Conservation (phyloP, 2,797 vertebrate genomes). For the Enteromius paludinosus region DNA sequence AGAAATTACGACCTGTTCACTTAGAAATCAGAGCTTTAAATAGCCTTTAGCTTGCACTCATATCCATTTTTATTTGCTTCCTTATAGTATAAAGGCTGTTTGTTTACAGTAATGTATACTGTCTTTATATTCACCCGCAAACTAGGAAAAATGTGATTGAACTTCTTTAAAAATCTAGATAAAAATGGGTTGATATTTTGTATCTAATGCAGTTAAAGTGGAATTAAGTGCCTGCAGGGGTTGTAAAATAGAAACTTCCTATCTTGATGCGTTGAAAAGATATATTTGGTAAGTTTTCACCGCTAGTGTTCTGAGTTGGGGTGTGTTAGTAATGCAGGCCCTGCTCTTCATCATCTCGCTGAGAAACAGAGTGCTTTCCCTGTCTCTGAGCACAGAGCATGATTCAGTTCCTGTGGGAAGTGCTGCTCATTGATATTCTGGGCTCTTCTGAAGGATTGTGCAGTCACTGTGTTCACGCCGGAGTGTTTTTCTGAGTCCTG, state of each 20-base stretch:
- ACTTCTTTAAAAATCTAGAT: no score
- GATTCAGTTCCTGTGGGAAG: conserved; percentile 77
- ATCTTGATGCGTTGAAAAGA: no score
- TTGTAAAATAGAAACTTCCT: no score
- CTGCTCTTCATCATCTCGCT: background rate
- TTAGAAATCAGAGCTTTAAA: background rate
- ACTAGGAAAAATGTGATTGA: background rate
- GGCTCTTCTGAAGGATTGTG: conserved; percentile 61
- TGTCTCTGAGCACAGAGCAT: conserved; percentile 74
- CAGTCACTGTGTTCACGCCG: background rate
- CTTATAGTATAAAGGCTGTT: background rate
- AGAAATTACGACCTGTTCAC: background rate
- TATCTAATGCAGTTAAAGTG: no score
- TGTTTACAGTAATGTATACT: background rate
- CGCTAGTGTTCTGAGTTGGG: background rate
- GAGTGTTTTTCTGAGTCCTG: background rate
- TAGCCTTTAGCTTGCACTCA: background rate
- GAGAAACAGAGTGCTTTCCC: conserved; percentile 2
- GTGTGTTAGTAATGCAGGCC: background rate
- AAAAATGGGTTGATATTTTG: no score
- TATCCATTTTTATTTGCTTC: no score
- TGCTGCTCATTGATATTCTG: conserved; percentile 82
- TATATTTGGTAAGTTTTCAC: no score
- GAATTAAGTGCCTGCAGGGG: no score
- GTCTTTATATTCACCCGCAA: background rate